Conservation (phyloP, 2,797 vertebrate species). For the Pitangus sulphuratus region DNA sequence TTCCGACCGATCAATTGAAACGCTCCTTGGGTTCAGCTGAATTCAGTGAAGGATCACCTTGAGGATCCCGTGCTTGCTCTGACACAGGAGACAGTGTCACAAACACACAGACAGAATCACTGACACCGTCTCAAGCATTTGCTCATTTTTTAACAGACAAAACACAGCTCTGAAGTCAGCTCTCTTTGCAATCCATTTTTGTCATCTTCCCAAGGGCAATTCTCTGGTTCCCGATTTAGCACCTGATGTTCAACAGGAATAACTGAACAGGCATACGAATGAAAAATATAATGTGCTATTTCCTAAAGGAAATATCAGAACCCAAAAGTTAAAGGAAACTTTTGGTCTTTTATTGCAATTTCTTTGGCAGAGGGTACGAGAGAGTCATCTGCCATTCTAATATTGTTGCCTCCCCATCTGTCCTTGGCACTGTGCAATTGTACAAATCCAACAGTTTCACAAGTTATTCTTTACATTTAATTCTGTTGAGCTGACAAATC, state of each 20-base stretch:
- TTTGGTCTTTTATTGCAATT: background rate
- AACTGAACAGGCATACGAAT: fast-evolving
- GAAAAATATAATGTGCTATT: background rate
- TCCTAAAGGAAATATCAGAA: background rate
- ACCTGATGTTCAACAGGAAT: background rate
- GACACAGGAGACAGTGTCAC: background rate
- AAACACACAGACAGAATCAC: background rate
- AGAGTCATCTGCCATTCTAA: background rate
- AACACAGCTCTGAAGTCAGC: background rate
- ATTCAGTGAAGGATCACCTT: background rate
- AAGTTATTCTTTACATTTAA: background rate
- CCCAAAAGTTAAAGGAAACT: background rate
- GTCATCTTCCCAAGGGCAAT: background rate
- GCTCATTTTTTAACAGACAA: background rate
- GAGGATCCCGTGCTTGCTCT: background rate
- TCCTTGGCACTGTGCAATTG: background rate
- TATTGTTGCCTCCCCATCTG: background rate
- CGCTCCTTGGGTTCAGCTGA: background rate
- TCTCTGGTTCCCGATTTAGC: background rate
- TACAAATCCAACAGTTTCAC: background rate
- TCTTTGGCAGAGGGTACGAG: background rate
- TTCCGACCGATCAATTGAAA: background rate
- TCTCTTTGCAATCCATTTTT: background rate
- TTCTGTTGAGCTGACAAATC: background rate
- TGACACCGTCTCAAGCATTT: background rate